These are phyloP conservation scores for Lepidocyrtoides sp. DNA, from an alignment of 2,888 invertebrate species.

Conservation along the genomic window DNA sequence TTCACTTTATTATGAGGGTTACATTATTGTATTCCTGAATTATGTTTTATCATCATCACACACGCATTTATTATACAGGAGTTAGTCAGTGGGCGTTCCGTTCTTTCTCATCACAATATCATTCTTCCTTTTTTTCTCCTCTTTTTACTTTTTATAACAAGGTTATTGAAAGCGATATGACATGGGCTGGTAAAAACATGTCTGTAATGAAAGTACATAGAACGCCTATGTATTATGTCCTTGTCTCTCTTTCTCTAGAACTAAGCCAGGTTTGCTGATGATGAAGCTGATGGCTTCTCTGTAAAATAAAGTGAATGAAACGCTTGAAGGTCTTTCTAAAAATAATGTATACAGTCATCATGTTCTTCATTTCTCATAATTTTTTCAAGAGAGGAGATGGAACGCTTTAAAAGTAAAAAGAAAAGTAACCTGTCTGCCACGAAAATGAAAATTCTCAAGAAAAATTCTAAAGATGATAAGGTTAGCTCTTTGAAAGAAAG, in stretches of 20 bases:
- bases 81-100: slow-evolving; percentile 56
- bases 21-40: slow-evolving; percentile 13
- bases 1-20: background rate
- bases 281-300: slow-evolving; percentile 37
- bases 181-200: slow-evolving; percentile 43
- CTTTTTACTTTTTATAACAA: slow-evolving; percentile 55
- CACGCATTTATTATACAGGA: slow-evolving; percentile 5
- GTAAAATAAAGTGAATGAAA: slow-evolving; percentile 75
- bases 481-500: background rate
- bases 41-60: slow-evolving; percentile 32
- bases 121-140: slow-evolving; percentile 36
- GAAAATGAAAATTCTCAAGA: slow-evolving; percentile 22
- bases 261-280: background rate
- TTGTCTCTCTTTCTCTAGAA: slow-evolving; percentile 37
- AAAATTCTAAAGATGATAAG: background rate
- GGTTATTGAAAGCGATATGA: slow-evolving; percentile 78
- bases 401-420: slow-evolving; percentile 11
- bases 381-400: slow-evolving; percentile 54
- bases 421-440: background rate
- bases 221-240: slow-evolving; percentile 25
- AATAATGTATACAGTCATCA: slow-evolving; percentile 67
- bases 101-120: background rate
- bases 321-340: slow-evolving; percentile 79
- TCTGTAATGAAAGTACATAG: background rate
- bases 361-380: slow-evolving; percentile 48